Evolutionary conservation across 1,140 invertebrate species (phyloP).

Genomic region (Brachionus angularis): DNA sequence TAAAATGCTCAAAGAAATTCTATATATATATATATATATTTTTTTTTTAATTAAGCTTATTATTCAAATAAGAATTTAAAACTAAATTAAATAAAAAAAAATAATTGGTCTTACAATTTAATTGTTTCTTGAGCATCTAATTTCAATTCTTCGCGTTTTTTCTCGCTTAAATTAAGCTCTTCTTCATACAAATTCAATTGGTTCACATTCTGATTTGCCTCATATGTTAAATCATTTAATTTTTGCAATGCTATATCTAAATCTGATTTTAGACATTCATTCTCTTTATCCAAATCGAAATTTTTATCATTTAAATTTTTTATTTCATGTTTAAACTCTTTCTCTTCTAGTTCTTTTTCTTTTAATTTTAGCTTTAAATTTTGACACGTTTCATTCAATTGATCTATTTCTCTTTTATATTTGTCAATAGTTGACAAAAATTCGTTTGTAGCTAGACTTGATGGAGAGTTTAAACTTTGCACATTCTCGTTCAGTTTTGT

Average conservation of each 20-base stretch:
- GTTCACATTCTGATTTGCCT: background rate
- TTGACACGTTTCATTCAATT: constrained; percentile 7
- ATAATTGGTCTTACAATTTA: background rate
- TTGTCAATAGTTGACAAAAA: background rate
- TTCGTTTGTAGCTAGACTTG: background rate
- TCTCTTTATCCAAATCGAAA: background rate
- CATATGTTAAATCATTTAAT: constrained; percentile 16
- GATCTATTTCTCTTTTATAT: constrained; percentile 31
- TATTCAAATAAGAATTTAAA: background rate
- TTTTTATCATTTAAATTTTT: constrained; percentile 17
- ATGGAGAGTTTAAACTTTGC: background rate
- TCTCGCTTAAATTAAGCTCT: constrained; percentile 1
- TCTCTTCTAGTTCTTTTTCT: constrained; percentile 24
- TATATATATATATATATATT: too few species aligned
- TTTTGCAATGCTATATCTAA: constrained; percentile 26
- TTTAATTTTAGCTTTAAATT: background rate
- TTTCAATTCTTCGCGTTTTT: constrained; percentile 21
- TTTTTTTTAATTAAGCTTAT: too few species aligned
- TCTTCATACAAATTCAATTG: constrained; percentile 23
- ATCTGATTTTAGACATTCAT: background rate
- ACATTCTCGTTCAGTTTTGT: background rate
- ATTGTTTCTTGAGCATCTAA: constrained; percentile 30
- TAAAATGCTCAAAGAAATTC: too few species aligned
- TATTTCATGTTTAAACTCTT: background rate
- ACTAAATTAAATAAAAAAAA: background rate